Evolutionary conservation across 2,888 invertebrate genomes (phyloP).

Genomic region (Ellobium chinense): DNA sequence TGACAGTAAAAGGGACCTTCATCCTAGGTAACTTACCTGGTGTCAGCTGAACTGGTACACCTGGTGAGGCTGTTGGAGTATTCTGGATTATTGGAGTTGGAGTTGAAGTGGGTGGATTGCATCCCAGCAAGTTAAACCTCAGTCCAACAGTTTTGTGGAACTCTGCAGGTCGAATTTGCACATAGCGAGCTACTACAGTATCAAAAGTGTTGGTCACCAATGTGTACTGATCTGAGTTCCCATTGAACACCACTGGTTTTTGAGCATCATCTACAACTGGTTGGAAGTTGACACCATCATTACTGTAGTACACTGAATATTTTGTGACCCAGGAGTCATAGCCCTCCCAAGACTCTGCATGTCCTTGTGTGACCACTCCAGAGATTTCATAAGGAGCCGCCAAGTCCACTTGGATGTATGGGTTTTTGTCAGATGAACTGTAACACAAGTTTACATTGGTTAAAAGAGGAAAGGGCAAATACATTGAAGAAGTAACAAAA

Average conservation of each 20-base stretch:
- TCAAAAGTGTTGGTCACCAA: slow-evolving; percentile 51
- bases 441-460: no score
- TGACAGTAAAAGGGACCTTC: no score
- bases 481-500: no score
- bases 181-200: slow-evolving; percentile 56
- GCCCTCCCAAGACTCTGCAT: slow-evolving; percentile 47
- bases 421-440: slow-evolving; percentile 52
- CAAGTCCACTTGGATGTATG: slow-evolving; percentile 67
- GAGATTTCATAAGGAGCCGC: slow-evolving; percentile 60
- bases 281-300: slow-evolving; percentile 61
- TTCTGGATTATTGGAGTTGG: slow-evolving; percentile 44
- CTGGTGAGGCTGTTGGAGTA: slow-evolving; percentile 49
- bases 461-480: no score
- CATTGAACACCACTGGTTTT: slow-evolving; percentile 80
- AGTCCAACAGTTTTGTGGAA: slow-evolving; percentile 63
- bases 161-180: slow-evolving; percentile 77
- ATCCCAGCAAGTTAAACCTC: slow-evolving; percentile 67
- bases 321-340: slow-evolving; percentile 61
- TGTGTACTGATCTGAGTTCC: slow-evolving; percentile 52
- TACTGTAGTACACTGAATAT: slow-evolving; percentile 61
- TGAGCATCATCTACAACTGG: slow-evolving; percentile 15
- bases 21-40: no score
- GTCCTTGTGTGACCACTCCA: slow-evolving; percentile 66
- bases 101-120: slow-evolving; percentile 59
- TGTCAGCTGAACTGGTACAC: no score